These are phyloP conservation scores for Salvator merianae DNA, from an alignment of 2,113 vertebrate species.

Conservation along the genomic window DNA sequence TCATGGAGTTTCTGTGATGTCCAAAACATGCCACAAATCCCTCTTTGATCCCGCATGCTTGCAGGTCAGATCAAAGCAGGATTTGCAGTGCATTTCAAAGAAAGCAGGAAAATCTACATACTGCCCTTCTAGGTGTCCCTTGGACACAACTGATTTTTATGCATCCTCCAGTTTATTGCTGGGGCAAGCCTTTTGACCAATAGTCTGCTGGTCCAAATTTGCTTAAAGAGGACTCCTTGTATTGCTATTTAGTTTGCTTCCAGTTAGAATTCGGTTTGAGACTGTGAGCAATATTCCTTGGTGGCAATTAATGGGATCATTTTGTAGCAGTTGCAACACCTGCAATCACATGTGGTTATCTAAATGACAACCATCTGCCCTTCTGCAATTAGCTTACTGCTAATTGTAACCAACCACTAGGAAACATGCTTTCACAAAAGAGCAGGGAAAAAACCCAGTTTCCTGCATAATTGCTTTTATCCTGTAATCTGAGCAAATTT, in stretches of 20 bases:
- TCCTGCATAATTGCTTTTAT: constrained; percentile 10
- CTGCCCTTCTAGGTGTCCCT: too few species aligned
- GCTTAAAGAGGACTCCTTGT: background rate
- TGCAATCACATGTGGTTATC: background rate
- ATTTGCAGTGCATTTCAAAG: too few species aligned
- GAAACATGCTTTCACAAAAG: background rate
- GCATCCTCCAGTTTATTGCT: background rate
- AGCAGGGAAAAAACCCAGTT: background rate
- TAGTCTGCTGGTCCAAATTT: background rate
- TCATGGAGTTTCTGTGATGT: too few species aligned
- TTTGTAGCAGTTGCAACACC: background rate
- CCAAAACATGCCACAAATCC: too few species aligned
- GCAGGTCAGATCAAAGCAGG: too few species aligned
- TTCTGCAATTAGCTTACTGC: constrained; percentile 16
- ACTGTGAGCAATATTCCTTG: background rate
- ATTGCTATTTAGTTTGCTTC: background rate
- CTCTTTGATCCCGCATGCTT: too few species aligned
- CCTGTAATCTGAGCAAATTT: constrained; percentile 26
- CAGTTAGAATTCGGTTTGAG: background rate
- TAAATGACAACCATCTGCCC: background rate
- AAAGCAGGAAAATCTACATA: too few species aligned
- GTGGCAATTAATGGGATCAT: background rate
- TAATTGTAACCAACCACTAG: background rate
- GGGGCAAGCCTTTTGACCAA: background rate
- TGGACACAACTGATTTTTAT: background rate